Evolutionary conservation across 2,797 vertebrate genomes (phyloP), one percentile per base, ranked within the genome.

Genomic region (Pangasius krempfi): DNA sequence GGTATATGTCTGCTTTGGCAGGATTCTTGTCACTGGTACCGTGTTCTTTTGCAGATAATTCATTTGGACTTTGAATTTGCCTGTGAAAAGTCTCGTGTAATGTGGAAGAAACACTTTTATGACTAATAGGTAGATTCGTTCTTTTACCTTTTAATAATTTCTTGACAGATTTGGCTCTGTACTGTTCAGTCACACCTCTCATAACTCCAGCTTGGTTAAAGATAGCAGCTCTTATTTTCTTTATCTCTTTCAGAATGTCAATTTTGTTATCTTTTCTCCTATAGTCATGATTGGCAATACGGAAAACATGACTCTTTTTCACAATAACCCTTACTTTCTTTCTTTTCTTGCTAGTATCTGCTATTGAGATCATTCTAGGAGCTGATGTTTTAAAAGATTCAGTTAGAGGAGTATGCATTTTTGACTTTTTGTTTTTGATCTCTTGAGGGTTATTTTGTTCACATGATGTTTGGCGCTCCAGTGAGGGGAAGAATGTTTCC

Each of bases 141-240:
- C 80, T 94, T 93, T 91, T 92, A 85, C 9, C 27, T 94, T 92
- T 94, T 25, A 88, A 89, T 10, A 30, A 81, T 60, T 13, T 92
- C 91, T 94, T 95, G 30, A 60, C 25, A 68, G 93, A 84, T 92
- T 94, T 95, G 2, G 90, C 80, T 92, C 91, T 94, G 54, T 85
- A 93, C 78, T 86, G 80, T 70, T 87, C 94, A 93, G 85, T 93
- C 62, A 81, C n/a, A 94, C 64, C 94, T 95, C 87, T 93, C 92
- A 85, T 90, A 93, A 73, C 94, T 79, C 92, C 93, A 14, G 92
- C 91, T 0, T 92, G 93, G 6, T 93, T 95, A 50, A 94, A 94
- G 89, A 96, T 94, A 30, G 89, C 92, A 5, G 92, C 87, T 92
- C 94, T 96, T 2, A 84, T 90, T 91, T 93, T 95, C 78, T 90